phyloP scores from a whole-genome alignment of 2,113 vertebrate genomes.

The Casuarius casuarius region DNA sequence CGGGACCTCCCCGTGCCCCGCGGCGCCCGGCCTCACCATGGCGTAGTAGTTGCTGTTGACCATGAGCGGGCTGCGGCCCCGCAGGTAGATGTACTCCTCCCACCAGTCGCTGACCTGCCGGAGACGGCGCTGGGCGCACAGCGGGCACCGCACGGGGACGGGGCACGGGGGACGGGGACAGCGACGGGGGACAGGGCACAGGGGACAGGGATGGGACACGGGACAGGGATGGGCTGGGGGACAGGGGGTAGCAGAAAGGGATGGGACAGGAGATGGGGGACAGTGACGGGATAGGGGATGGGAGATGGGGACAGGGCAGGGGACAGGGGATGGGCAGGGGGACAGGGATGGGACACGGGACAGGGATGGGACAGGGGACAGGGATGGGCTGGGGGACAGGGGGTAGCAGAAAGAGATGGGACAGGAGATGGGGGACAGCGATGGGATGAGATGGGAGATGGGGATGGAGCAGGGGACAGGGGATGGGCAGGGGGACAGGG shows the following conservation, averaged over 20 bases:
- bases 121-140: background rate
- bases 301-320: too few relatives aligned
- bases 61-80: constrained; percentile 88
- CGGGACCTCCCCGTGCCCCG: too few relatives aligned
- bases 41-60: constrained; percentile 98
- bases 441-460: background rate
- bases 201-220: too few relatives aligned
- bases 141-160: constrained; percentile 55
- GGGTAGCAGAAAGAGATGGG: background rate
- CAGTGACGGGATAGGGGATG: too few relatives aligned
- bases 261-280: too few relatives aligned
- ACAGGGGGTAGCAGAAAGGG: too few relatives aligned
- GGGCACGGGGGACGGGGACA: background rate
- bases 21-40: constrained; percentile 80
- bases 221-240: too few relatives aligned
- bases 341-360: background rate
- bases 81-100: constrained; percentile 94
- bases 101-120: constrained; percentile 95
- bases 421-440: background rate
- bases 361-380: background rate
- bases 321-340: background rate
- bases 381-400: too few relatives aligned
- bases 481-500: too few relatives aligned
- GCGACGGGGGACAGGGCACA: background rate
- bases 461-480: background rate